These are phyloP conservation scores for Trachemys scripta DNA, from an alignment of 2,113 vertebrate genomes.

Conservation along the genomic window DNA sequence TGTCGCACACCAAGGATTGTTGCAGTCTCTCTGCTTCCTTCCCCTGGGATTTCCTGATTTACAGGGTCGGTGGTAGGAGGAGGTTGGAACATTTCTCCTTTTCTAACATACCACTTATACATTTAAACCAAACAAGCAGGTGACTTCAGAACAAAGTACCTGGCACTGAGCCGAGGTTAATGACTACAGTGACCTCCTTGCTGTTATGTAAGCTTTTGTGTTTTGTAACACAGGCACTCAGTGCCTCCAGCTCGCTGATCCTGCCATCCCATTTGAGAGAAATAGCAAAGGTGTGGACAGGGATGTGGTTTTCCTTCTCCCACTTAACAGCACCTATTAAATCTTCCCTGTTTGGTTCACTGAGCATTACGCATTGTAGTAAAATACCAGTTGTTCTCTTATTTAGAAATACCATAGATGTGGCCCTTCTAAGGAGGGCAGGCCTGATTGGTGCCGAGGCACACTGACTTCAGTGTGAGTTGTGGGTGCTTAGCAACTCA, in stretches of 20 bases:
- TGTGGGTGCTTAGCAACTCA: background rate
- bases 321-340: constrained; percentile 62
- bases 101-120: constrained; percentile 41
- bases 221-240: background rate
- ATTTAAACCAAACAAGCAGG: constrained; percentile 73
- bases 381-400: constrained; percentile 25
- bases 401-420: background rate
- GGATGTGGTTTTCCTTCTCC: constrained; percentile 48
- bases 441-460: background rate
- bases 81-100: background rate
- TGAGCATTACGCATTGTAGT: accelerated
- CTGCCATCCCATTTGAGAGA: constrained; percentile 17
- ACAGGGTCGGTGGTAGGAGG: background rate
- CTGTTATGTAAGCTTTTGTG: constrained; percentile 71
- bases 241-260: background rate
- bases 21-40: background rate
- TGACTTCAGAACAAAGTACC: constrained; percentile 65
- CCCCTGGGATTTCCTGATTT: background rate
- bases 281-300: constrained; percentile 34
- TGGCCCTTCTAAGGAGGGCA: background rate
- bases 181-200: constrained; percentile 65
- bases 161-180: constrained; percentile 64
- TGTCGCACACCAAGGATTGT: background rate
- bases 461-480: background rate
- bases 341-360: constrained; percentile 2